phyloP scores from a whole-genome alignment of 1,140 invertebrate species.

The Bombus polaris region DNA sequence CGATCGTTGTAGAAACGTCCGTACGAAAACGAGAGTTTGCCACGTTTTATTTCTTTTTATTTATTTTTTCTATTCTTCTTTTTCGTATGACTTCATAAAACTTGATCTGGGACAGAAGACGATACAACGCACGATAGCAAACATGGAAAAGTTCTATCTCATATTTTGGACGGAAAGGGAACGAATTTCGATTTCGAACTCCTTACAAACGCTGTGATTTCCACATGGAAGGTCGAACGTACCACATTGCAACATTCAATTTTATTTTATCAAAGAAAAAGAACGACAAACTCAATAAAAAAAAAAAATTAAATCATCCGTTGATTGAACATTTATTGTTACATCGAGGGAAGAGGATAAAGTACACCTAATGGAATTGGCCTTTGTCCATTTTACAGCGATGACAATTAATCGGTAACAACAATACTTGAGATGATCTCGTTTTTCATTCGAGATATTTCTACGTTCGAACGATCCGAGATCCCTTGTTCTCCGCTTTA shows the following conservation, averaged over 20 bases:
- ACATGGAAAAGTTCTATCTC: background rate
- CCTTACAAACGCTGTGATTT: background rate
- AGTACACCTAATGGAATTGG: conserved; percentile 64
- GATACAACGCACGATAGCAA: background rate
- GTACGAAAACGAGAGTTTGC: conserved; percentile 30
- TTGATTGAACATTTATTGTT: conserved; percentile 70
- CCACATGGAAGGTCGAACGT: conserved; percentile 2
- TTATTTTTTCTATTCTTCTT: background rate
- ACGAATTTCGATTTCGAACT: conserved; percentile 15
- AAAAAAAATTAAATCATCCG: conserved; percentile 53
- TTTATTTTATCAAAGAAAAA: conserved; percentile 42
- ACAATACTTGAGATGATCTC: conserved; percentile 44
- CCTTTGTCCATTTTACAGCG: conserved; percentile 60
- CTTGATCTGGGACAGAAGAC: background rate
- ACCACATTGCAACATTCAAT: conserved; percentile 20
- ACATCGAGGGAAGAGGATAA: conserved; percentile 63
- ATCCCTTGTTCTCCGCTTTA: background rate
- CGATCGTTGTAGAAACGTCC: conserved; percentile 43
- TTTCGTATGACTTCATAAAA: background rate
- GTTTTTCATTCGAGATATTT: conserved; percentile 46
- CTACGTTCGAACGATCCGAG: conserved; percentile 64
- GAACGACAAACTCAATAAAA: conserved; percentile 21
- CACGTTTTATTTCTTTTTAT: background rate
- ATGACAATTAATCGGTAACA: conserved; percentile 65
- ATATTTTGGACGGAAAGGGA: conserved; percentile 29